Evolutionary conservation across 2,797 vertebrate genomes (phyloP), one percentile per base, ranked within the genome.

Genomic region (Rhadinocentrus ornatus): DNA sequence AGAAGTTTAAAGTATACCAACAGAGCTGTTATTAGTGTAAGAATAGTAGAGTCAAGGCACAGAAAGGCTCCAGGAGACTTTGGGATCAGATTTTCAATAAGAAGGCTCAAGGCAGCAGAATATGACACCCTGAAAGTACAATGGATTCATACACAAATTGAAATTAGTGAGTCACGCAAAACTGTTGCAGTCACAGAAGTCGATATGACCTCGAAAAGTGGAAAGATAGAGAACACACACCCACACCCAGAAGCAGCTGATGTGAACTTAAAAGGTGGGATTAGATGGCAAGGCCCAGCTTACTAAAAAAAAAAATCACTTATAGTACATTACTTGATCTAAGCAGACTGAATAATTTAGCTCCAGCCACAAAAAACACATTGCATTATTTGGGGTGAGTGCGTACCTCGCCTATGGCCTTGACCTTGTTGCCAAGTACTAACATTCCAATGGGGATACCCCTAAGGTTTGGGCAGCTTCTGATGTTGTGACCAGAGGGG

Each of bases 361-460:
- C 78, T 87, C 92, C 94, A 97, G 94, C 95, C 95, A 97, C 95
- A 96, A 95, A 94, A 86, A 83, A 92, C 88, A 93, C 87, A 93
- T 77, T 90, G 78, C 59, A 88, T 90, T 85, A 91, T 91, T 91
- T 90, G 87, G 88, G 89, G 86, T 91, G 89, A 91, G 91, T 95
- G 88, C 94, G 91, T 95, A 95, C 98, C 98, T 99, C 98, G 96
- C 98, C 98, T 96, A 99, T 95, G 91, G 98, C 98, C 96, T 99
- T 99, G 97, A 99, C 96, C 96, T 96, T 98, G 98, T 99, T 99
- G 95, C 97, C 98, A 96, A 99, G 98, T 93, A 99, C 97, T 99
- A 99, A 99, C 98, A 99, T 99, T 98, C 98, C 98, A 98, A 99
- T 99, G 95, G 98, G 98, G 97, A 99, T 98, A 97, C 98, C 98